These are phyloP conservation scores for Orchesellides sinensis DNA, from an alignment of 2,888 invertebrate genomes.

Conservation along the genomic window DNA sequence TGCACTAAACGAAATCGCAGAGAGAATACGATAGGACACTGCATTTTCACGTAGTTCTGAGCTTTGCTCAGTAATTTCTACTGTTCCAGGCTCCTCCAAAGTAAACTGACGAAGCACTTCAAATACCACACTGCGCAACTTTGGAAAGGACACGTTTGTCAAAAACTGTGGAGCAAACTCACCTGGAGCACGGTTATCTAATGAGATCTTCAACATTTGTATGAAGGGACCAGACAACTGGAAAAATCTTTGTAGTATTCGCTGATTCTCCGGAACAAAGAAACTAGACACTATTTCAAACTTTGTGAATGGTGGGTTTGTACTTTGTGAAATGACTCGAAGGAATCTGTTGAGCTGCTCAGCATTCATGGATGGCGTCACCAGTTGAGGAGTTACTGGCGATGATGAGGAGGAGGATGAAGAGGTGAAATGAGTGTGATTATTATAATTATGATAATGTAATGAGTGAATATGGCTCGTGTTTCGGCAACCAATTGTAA, in stretches of 20 bases:
- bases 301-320: conserved; percentile 60
- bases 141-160: conserved; percentile 32
- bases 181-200: conserved; percentile 46
- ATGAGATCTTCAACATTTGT: conserved; percentile 58
- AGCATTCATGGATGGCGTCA: conserved; percentile 38
- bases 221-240: conserved; percentile 39
- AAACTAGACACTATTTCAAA: conserved; percentile 61
- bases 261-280: conserved; percentile 54
- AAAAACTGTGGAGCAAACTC: conserved; percentile 36
- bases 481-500: conserved; percentile 53
- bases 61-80: not conserved
- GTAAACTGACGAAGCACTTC: conserved; percentile 44
- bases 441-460: conserved; percentile 36
- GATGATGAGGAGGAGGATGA: not conserved
- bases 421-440: not conserved
- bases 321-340: conserved; percentile 46
- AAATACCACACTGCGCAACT: conserved; percentile 32
- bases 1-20: conserved; percentile 42
- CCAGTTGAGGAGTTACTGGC: conserved; percentile 19
- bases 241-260: conserved; percentile 48
- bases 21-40: conserved; percentile 44
- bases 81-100: conserved; percentile 5
- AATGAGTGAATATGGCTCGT: conserved; percentile 35
- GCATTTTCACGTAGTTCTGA: conserved; percentile 38
- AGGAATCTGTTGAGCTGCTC: conserved; percentile 56